Conservation (phyloP, 2,113 vertebrate genomes). For the Thalassarche chlororhynchos region DNA sequence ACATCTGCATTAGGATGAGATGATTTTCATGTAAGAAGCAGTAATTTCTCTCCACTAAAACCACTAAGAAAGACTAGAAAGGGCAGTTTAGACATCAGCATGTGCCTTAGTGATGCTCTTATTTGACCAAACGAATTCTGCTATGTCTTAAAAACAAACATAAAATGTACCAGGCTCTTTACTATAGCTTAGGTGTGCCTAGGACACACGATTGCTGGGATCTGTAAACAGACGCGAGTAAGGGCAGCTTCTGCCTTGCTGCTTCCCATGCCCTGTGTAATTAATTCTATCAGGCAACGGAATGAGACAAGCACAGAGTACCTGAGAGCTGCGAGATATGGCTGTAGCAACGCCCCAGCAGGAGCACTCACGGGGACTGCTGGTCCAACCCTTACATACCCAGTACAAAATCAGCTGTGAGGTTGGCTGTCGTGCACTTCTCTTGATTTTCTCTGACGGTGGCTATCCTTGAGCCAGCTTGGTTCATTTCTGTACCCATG, state of each 20-base stretch:
- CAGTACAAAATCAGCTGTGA: background rate
- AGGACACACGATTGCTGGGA: background rate
- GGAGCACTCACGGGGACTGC: background rate
- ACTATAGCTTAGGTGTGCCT: background rate
- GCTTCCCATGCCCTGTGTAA: background rate
- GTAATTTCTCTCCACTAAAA: background rate
- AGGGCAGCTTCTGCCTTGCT: background rate
- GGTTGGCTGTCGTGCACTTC: background rate
- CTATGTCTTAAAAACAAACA: background rate
- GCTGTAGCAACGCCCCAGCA: background rate
- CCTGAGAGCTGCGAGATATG: accelerated
- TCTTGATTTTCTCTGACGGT: background rate
- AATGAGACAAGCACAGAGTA: background rate
- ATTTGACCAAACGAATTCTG: background rate
- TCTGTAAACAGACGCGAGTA: background rate
- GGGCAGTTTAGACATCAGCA: background rate
- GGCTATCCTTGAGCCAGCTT: background rate
- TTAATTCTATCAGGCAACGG: background rate
- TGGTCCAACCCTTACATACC: background rate
- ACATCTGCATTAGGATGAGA: background rate
- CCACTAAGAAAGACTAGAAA: background rate
- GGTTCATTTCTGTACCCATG: background rate
- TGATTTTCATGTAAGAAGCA: background rate
- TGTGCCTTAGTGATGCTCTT: background rate
- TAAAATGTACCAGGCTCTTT: background rate